phyloP scores from a whole-genome alignment of 2,113 vertebrate genomes.

The Beaufortia kweichowensis region DNA sequence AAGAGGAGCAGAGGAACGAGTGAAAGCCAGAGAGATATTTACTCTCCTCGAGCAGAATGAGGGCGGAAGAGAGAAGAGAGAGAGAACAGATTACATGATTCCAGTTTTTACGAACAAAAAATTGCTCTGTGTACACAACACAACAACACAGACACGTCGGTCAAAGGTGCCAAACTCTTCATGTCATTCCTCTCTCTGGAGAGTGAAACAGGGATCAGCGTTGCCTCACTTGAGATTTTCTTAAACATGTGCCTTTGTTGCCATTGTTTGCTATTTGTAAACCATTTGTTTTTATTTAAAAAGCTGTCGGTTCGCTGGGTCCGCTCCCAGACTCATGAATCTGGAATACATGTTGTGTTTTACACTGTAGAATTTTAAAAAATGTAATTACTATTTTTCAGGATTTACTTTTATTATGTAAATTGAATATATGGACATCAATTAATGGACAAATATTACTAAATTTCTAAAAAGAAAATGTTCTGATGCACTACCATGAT shows the following conservation, averaged over 20 bases:
- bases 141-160: neutral
- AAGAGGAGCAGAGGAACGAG: neutral
- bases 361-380: neutral
- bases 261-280: neutral
- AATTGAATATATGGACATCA: neutral
- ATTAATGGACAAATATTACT: neutral
- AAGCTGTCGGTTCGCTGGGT: neutral
- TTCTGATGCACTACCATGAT: neutral
- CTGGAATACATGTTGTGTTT: neutral
- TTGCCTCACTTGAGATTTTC: slow-evolving; percentile 2
- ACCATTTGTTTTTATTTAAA: neutral
- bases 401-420: too few species aligned
- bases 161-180: neutral
- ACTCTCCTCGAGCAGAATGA: slow-evolving; percentile 37
- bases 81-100: slow-evolving; percentile 4
- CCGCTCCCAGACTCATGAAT: neutral
- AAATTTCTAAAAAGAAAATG: neutral
- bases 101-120: neutral
- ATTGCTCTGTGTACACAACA: neutral
- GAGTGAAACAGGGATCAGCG: neutral
- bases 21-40: slow-evolving; percentile 17
- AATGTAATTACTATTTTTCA: neutral
- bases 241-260: slow-evolving; percentile 16
- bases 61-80: slow-evolving; percentile 12
- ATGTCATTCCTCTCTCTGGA: neutral